Percentiles rank a stretch among this genome's conserved stretches.
Evolutionary conservation across 2,888 invertebrate species (phyloP).

Genomic region (Dicycla oo): DNA sequence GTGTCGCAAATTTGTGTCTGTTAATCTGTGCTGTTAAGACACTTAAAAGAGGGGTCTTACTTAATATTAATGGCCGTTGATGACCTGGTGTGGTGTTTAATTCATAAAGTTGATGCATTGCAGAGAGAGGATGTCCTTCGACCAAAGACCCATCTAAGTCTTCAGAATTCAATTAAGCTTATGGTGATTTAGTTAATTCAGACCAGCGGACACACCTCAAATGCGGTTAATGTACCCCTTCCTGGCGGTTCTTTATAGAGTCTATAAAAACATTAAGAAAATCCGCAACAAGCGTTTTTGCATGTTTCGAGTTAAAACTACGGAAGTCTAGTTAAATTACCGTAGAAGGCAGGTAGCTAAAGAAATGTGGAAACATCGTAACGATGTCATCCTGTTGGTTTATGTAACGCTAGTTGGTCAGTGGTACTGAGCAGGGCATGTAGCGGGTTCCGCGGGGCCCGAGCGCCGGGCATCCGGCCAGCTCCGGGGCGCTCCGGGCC

Average conservation of each 20-base stretch:
- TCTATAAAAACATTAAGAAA: constrained; percentile 32
- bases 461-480: constrained; percentile 65
- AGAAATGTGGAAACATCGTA: constrained; percentile 63
- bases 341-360: constrained; percentile 50
- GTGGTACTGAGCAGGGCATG: constrained; percentile 42
- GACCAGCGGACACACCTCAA: constrained; percentile 17
- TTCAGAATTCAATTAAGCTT: constrained; percentile 10
- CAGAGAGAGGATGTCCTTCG: neutral
- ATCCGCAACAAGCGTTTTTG: constrained; percentile 38
- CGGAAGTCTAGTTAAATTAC: constrained; percentile 58
- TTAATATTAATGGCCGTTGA: constrained; percentile 9
- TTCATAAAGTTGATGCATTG: neutral
- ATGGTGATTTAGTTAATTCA: constrained; percentile 18
- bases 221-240: constrained; percentile 45
- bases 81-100: constrained; percentile 5
- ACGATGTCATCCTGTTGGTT: constrained; percentile 62
- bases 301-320: constrained; percentile 39
- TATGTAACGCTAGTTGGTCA: constrained; percentile 61
- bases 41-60: constrained; percentile 3
- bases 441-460: constrained; percentile 56
- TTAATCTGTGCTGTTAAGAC: neutral
- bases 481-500: constrained; percentile 62
- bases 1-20: constrained; percentile 14
- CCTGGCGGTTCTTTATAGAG: constrained; percentile 22
- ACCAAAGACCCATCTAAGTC: neutral